Evolutionary conservation across 1,140 invertebrate species (phyloP).

Genomic region (Cydia amplana): DNA sequence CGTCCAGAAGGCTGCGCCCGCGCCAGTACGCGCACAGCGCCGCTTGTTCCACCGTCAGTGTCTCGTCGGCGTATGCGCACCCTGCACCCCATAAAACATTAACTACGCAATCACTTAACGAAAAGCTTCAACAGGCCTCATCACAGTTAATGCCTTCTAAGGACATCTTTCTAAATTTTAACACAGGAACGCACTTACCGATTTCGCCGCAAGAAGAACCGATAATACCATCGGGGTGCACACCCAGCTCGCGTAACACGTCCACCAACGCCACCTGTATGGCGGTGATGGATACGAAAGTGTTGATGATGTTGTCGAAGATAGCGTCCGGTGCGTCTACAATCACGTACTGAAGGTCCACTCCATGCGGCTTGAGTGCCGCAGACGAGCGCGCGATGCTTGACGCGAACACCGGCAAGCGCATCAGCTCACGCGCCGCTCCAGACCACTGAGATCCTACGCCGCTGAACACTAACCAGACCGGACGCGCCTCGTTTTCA

Average conservation of each 20-base stretch:
- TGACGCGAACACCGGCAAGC: constrained; percentile 88
- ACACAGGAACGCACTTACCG: constrained; percentile 52
- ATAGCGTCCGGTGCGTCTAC: constrained; percentile 87
- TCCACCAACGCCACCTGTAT: constrained; percentile 97
- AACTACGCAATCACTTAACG: neutral
- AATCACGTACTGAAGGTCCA: constrained; percentile 91
- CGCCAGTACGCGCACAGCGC: constrained; percentile 95
- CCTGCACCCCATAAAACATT: constrained; percentile 72
- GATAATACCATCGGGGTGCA: constrained; percentile 95
- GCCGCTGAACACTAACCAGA: constrained; percentile 97
- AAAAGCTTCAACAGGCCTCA: too few relatives aligned
- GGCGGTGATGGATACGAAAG: constrained; percentile 96
- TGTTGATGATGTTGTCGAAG: constrained; percentile 91
- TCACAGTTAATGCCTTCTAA: neutral
- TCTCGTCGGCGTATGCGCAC: constrained; percentile 98
- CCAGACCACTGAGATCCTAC: constrained; percentile 98
- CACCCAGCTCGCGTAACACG: constrained; percentile 86
- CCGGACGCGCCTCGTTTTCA: constrained; percentile 83
- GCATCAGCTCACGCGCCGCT: constrained; percentile 93
- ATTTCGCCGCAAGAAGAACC: constrained; percentile 98
- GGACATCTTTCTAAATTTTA: neutral
- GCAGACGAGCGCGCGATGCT: constrained; percentile 88
- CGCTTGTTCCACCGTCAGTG: constrained; percentile 94
- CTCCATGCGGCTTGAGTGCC: constrained; percentile 86
- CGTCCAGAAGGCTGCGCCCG: constrained; percentile 91